Evolutionary conservation across 53 echinoderm and acorn worm genomes (phyloP), one percentile per base, ranked within the genome.

Genomic region (Paracentrotus lividus): DNA sequence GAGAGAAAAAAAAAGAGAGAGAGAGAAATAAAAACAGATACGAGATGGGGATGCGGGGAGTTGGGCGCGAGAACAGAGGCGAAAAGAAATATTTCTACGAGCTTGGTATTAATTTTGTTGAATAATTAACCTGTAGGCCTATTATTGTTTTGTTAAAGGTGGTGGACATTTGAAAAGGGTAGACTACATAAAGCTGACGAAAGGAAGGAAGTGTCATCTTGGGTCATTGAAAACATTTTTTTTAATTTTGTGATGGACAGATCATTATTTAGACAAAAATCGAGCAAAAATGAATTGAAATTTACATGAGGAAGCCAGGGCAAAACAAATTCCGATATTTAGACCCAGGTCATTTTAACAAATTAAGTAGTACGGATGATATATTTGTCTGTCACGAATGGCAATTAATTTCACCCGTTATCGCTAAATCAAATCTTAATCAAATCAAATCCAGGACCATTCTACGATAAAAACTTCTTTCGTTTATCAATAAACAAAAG

Each of bases 321-420:
- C n/a, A n/a, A n/a, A n/a, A n/a, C n/a, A n/a, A n/a, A n/a, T n/a
- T n/a, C n/a, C n/a, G n/a, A n/a, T n/a, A n/a, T n/a, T n/a, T n/a
- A n/a, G n/a, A n/a, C n/a, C n/a, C n/a, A n/a, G n/a, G n/a, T n/a
- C n/a, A n/a, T n/a, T n/a, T n/a, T 72, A 36, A 72, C 72, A 72
- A 72, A 72, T 72, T 72, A 72, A 36, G 6, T 36, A 34, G 72
- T 40, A 72, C 72, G 72, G 72, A 36, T 72, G 72, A 72, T 72
- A 72, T 72, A 72, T 72, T 72, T 72, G 72, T 72, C 72, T 72
- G 72, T 72, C 72, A 36, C 40, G 72, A 72, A 72, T 40, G 20
- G 72, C 72, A 72, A 72, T 72, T 72, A 72, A 40, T 40, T 33
- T 40, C 40, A 36, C 1, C 40, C 21, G 18, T 72, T 72, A 72